Evolutionary conservation across 2,888 invertebrate genomes (phyloP), one percentile per base, ranked within the genome.

Genomic region (Oligia strigilis): DNA sequence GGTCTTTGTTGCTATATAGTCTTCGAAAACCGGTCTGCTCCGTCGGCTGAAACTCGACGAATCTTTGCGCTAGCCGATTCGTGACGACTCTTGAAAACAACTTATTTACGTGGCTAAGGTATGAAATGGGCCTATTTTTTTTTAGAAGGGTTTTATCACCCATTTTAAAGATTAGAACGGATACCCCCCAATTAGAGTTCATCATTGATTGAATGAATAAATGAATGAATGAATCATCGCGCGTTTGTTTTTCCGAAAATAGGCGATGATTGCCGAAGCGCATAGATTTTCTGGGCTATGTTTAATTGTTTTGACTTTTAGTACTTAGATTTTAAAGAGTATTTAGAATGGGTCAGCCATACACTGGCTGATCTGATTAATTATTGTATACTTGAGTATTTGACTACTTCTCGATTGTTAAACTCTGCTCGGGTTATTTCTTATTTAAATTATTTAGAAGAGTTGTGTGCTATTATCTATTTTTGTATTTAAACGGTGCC

Each of bases 261-360:
- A 60, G n/a, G 43, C 40, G 60, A n/a, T 19, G 60, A 19, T 43
- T 62, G 17, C 58, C 71, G 72, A 62, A 43, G 19, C 43, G n/a
- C 43, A 72, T 60, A n/a, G 6, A 62, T 62, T 58, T n/a, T 72
- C 43, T 72, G 19, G 62, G n/a, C n/a, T n/a, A 62, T n/a, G 17
- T 72, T 3, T 58, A 23, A 29, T 19, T 69, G 9, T 74, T 62
- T 71, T 46, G 36, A 62, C 6, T 2, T 73, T 72, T 36, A 46
- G 8, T 83, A 65, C 55, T 70, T 84, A 84, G 36, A 71, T 73
- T 62, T 17, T 84, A 80, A 80, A 73, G 80, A 67, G 65, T 74
- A 62, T 71, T 66, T 80, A 14, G 4, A 60, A 76, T 70, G 36
- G 13, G 13, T 19, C 64, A 64, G 66, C 46, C 72, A 29, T 46